Percentiles rank a stretch among this genome's conserved stretches.
phyloP scores from a whole-genome alignment of 2,888 invertebrate species.

The Xanthia togata region DNA sequence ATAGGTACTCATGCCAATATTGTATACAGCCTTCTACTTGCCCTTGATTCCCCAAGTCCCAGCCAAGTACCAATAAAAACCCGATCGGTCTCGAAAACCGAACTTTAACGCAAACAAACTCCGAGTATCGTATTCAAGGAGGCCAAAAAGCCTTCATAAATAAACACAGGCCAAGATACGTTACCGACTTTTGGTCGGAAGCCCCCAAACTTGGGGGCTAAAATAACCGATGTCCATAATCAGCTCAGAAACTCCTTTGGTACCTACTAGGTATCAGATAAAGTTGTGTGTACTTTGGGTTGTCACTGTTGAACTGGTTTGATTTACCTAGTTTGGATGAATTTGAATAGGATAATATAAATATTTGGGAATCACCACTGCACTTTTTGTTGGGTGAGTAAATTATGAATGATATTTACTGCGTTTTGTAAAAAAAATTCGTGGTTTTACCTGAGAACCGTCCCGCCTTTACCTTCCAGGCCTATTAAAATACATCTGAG shows the following conservation, averaged over 20 bases:
- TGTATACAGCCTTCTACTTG: background rate
- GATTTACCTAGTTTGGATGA: background rate
- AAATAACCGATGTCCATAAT: conserved; percentile 60
- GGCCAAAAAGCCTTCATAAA: conserved; percentile 55
- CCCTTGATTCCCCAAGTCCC: background rate
- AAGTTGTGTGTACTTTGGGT: conserved; percentile 38
- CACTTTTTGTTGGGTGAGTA: conserved; percentile 16
- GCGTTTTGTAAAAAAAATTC: background rate
- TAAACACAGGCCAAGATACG: conserved; percentile 51
- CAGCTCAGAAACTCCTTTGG: conserved; percentile 37
- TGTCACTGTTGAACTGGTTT: conserved; percentile 17
- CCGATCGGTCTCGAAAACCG: conserved; percentile 36
- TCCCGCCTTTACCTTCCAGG: background rate
- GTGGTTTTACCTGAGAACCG: background rate
- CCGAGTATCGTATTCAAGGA: conserved; percentile 50
- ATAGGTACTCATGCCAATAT: background rate
- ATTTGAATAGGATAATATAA: conserved; percentile 20
- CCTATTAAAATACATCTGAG: background rate
- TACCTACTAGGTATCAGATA: conserved; percentile 26
- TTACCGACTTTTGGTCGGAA: conserved; percentile 49
- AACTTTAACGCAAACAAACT: conserved; percentile 52
- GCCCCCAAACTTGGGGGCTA: conserved; percentile 41
- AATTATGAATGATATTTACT: background rate
- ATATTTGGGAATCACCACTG: conserved; percentile 18
- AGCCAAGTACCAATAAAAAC: conserved; percentile 36